Percentiles rank a stretch among this genome's conserved stretches.
Conservation (phyloP, 2,797 vertebrate genomes). For the Peromyscus attwateri region DNA sequence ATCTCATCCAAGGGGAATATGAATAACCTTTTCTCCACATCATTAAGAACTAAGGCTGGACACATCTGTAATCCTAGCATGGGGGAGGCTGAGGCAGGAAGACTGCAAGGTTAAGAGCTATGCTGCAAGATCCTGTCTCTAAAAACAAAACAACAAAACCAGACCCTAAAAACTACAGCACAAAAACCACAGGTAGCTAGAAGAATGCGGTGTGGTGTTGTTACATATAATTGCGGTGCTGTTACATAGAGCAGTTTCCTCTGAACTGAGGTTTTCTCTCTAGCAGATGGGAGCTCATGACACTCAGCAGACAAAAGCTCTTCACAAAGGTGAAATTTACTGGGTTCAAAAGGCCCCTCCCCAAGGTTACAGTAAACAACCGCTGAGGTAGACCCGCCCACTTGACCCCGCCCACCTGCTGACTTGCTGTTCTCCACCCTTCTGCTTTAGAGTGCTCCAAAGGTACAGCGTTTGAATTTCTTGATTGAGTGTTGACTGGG, state of each 20-base stretch:
- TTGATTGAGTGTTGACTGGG: background rate
- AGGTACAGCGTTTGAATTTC: too few species aligned
- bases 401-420: too few species aligned
- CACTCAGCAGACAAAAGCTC: too few species aligned
- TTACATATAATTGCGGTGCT: background rate
- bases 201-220: background rate
- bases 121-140: background rate
- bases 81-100: background rate
- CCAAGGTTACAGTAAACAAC: background rate
- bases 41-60: background rate
- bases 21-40: background rate
- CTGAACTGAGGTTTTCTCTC: background rate
- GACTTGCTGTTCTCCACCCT: background rate
- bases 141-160: background rate
- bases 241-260: background rate
- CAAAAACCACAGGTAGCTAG: background rate
- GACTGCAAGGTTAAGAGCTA: background rate
- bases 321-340: background rate
- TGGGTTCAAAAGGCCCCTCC: background rate
- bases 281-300: background rate
- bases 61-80: background rate
- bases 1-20: background rate
- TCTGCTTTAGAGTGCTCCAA: background rate
- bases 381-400: background rate
- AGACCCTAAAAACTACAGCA: background rate